Conservation (phyloP, 2,888 invertebrate species). For the Phlogophora meticulosa region DNA sequence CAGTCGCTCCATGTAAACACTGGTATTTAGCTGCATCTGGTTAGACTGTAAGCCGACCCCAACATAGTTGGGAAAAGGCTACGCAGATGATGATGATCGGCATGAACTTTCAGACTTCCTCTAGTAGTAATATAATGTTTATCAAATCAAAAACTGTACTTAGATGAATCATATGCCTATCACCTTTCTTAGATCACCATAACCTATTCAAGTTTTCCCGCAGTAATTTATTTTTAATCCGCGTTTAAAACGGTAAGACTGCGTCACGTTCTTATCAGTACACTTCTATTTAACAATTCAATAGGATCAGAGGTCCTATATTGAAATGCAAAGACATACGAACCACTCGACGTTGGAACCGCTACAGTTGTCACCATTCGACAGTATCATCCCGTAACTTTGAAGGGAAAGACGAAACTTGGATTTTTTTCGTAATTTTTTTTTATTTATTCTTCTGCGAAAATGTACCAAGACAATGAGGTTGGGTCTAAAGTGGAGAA, state of each 20-base stretch:
- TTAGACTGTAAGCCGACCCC: no score
- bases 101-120: no score
- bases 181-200: no score
- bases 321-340: constrained; percentile 73
- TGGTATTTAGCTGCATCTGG: no score
- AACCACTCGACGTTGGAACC: constrained; percentile 18
- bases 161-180: no score
- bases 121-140: no score
- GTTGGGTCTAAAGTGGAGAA: constrained; percentile 75
- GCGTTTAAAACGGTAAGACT: constrained; percentile 24
- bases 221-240: constrained; percentile 36
- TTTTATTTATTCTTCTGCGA: constrained; percentile 46
- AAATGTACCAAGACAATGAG: constrained; percentile 83
- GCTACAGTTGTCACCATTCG: constrained; percentile 1
- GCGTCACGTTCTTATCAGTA: constrained; percentile 73
- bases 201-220: constrained; percentile 19
- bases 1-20: no score
- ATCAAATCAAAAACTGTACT: no score
- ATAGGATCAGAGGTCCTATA: constrained; percentile 82
- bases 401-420: constrained; percentile 38
- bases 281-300: constrained; percentile 81
- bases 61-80: no score
- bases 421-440: background rate
- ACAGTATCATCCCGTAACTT: constrained; percentile 49
- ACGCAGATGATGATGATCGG: no score